A percentile compares a stretch with the other conserved stretches of the same genome.
These are phyloP conservation scores for Brachionus koreanus DNA, from an alignment of 1,140 invertebrate species.

Conservation along the genomic window DNA sequence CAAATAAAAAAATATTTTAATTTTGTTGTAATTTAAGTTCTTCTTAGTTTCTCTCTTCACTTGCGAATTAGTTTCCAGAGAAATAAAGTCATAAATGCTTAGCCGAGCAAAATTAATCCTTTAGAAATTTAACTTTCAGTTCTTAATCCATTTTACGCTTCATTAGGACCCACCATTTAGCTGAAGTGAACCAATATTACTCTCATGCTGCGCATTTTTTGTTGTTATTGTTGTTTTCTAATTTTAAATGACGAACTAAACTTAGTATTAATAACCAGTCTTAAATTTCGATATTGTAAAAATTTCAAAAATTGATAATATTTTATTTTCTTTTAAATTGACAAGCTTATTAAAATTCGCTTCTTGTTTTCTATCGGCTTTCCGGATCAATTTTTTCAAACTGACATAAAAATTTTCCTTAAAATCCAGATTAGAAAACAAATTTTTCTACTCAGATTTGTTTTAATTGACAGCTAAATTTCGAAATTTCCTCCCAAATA, in stretches of 20 bases:
- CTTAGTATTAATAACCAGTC: not conserved
- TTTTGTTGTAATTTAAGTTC: constrained; percentile 20
- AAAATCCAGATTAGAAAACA: not conserved
- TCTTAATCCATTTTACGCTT: constrained; percentile 27
- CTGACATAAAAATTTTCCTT: not conserved
- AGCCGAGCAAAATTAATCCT: not conserved
- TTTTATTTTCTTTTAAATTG: not conserved
- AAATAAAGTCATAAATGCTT: constrained; percentile 28
- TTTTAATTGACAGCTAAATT: constrained; percentile 17
- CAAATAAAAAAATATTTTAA: not conserved
- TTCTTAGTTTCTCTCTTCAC: constrained; percentile 19
- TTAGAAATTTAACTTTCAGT: constrained; percentile 20
- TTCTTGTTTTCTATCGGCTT: not conserved
- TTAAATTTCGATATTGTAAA: constrained; percentile 13
- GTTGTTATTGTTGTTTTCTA: not conserved
- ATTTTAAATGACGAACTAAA: not conserved
- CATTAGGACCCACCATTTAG: not conserved
- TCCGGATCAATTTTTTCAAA: constrained; percentile 5
- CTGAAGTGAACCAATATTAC: not conserved
- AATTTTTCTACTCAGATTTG: not conserved
- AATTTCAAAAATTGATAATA: not conserved
- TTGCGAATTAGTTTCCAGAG: constrained; percentile 32
- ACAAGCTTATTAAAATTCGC: constrained; percentile 19
- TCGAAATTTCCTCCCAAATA: not conserved
- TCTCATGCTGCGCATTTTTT: not conserved